Evolutionary conservation across 2,888 invertebrate genomes (phyloP).

Genomic region (Drosophila austrosaltans): DNA sequence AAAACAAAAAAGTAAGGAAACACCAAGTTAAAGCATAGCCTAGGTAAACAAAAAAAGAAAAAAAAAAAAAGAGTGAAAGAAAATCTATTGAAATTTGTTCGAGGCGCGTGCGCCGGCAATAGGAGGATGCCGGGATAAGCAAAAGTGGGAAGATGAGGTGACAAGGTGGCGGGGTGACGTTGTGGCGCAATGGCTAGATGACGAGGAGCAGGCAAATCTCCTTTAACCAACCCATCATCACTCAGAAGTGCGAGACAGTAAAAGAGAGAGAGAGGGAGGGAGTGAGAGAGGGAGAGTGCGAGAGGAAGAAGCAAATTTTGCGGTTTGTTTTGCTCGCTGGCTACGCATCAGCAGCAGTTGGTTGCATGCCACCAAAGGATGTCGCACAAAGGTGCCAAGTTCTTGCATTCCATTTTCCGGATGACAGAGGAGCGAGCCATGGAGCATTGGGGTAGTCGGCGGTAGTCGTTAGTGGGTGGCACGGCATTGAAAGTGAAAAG

Average conservation of each 20-base stretch:
- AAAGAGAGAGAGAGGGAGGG: not conserved
- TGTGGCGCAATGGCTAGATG: not conserved
- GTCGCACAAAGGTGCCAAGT: conserved; percentile 68
- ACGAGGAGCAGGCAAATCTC: conserved; percentile 36
- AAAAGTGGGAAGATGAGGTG: not conserved
- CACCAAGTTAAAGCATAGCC: conserved; percentile 18
- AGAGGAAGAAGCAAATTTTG: conserved; percentile 51
- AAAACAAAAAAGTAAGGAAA: conserved; percentile 4
- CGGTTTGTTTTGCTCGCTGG: conserved; percentile 70
- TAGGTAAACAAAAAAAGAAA: conserved; percentile 44
- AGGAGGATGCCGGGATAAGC: conserved; percentile 16
- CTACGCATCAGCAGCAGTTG: conserved; percentile 56
- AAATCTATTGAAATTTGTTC: conserved; percentile 45
- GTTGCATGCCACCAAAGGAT: conserved; percentile 21
- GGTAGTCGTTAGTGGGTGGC: not conserved
- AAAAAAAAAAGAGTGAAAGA: conserved; percentile 18
- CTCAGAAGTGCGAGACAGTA: conserved; percentile 35
- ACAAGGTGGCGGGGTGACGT: not conserved
- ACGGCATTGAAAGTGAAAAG: conserved; percentile 70
- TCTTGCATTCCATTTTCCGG: conserved; percentile 33
- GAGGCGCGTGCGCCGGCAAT: conserved; percentile 64
- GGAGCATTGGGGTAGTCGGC: not conserved
- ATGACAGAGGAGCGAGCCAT: conserved; percentile 6
- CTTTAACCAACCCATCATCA: conserved; percentile 43
- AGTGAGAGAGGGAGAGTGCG: not conserved